Evolutionary conservation across 2,888 invertebrate species (phyloP), one percentile per base, ranked within the genome.

Genomic region (Dolomedes plantarius): DNA sequence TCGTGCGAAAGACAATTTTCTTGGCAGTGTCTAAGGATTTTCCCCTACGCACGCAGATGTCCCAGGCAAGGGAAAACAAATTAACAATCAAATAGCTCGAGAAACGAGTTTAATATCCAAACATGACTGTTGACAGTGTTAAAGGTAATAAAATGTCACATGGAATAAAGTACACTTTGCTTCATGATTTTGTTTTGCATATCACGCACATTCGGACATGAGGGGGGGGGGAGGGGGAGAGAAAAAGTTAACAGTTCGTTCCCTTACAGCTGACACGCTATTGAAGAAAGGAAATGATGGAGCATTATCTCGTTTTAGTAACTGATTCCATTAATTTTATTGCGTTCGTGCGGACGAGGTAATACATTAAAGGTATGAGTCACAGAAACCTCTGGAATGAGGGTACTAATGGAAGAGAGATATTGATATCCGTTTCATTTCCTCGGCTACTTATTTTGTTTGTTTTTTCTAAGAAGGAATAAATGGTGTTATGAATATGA

Each of bases 61-160:
- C 36, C 36, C 9, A 7, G 6, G 36, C 36, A 36, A 5, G 7
- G 36, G 36, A 36, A 36, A 46, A 46, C 46, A 46, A 46, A 2
- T 16, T 7, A 2, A 46, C 11, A 13, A 16, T 2, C 9, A 46
- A 46, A 46, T 46, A 16, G 46, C 9, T 16, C 46, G 46, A 46
- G 16, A 16, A 46, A 46, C 46, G 46, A 46, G 5, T 13, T 6
- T 13, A 6, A 6, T 46, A 46, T 46, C 2, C 2, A 16, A 46
- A 16, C 16, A 6, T 46, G 46, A 46, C 46, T 46, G 46, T 46
- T 46, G 46, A 46, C 46, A 46, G 16, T 2, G 16, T 16, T 2
- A 46, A 46, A 46, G 46, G 46, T 46, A 46, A 46, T 46, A 46
- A 46, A 46, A 16, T 46, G 46, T 46, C 46, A 46, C 46, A 46